phyloP scores from a whole-genome alignment of 2,797 vertebrate genomes.

The Lates japonicus region DNA sequence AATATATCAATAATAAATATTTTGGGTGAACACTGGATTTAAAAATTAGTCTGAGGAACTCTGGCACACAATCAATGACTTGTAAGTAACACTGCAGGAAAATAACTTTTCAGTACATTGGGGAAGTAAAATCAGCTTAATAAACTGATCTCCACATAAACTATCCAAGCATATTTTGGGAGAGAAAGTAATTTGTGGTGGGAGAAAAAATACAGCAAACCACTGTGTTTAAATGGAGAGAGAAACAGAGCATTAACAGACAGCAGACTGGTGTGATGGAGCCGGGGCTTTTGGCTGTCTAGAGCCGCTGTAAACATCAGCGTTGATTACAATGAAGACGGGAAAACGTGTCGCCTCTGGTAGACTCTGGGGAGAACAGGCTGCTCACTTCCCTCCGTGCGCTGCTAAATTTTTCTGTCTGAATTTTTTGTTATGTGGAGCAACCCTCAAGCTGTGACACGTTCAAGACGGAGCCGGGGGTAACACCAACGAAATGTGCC shows the following conservation, averaged over 20 bases:
- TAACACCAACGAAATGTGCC: conserved; percentile 9
- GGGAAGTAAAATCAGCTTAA: neutral
- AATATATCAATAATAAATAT: no score
- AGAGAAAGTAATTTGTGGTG: neutral
- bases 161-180: neutral
- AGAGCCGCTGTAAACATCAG: conserved; percentile 57
- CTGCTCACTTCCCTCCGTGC: conserved; percentile 34
- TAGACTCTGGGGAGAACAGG: conserved; percentile 48
- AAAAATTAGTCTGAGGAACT: no score
- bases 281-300: conserved; percentile 11
- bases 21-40: no score
- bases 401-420: conserved; percentile 61
- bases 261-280: neutral
- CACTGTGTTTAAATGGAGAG: neutral
- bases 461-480: conserved; percentile 3
- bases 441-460: conserved; percentile 59
- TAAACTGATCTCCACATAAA: neutral
- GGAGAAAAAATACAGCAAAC: neutral
- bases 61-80: no score
- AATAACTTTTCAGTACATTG: neutral
- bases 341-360: conserved; percentile 54
- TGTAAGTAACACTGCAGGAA: neutral
- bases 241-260: neutral
- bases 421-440: conserved; percentile 56
- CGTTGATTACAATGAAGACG: conserved; percentile 55